Evolutionary conservation across 1,140 invertebrate genomes (phyloP), one percentile per base, ranked within the genome.

Genomic region (Drosophila truncata): DNA sequence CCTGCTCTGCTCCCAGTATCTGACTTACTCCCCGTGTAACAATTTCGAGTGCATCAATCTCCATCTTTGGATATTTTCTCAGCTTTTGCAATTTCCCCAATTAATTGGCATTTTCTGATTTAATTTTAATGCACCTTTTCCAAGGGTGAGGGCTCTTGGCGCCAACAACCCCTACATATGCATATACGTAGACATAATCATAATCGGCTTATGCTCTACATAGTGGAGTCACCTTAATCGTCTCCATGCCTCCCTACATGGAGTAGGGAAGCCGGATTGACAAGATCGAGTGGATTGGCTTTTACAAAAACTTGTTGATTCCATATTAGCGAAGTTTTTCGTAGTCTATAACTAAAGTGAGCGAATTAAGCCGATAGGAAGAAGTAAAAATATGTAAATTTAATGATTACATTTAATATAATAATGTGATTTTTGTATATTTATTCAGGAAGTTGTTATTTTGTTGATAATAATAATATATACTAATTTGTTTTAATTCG

Each of bases 131-230:
- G 61, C 79, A 82, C 62, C 71, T 75, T 58, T 57, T 31, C 65
- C 23, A 54, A 35, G 63, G 13, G 41, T 39, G n/a, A 44, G 39
- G 33, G n/a, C 35, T 46, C 44, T 73, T 61, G 44, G 41, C n/a
- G 54, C 49, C 78, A 67, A 74, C 78, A 71, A 52, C 63, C 75
- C 49, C 49, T 75, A 35, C 50, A 79, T 66, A 76, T 41, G 16
- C 52, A 41, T 37, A 23, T 25, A 54, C 57, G 14, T 27, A 44
- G 62, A 74, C 65, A 75, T 88, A 84, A 90, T 90, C 80, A 74
- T 88, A 88, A 88, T 88, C 84, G 67, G 85, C 83, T 88, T 88
- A 87, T 65, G 33, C 67, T 62, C 39, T 54, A 33, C 52, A 49
- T 27, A n/a, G 41, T 20, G 42, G 25, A 39, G 25, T 20, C 11